These are phyloP conservation scores for Biston stratarius DNA, from an alignment of 2,888 invertebrate species.

Conservation along the genomic window DNA sequence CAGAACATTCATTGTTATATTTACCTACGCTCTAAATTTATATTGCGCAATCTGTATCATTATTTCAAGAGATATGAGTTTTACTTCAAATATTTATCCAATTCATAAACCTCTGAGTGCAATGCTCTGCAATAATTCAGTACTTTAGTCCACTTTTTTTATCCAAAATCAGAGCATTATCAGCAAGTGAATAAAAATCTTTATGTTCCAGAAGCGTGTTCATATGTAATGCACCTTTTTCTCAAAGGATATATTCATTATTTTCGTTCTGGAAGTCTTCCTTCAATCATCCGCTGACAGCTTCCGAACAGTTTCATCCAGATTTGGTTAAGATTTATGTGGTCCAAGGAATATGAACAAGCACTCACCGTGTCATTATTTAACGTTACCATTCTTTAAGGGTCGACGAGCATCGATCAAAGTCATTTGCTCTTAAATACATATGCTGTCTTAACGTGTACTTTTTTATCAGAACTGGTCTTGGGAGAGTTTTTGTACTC, in stretches of 20 bases:
- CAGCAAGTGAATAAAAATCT: constrained; percentile 14
- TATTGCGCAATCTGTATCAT: neutral
- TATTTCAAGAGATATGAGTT: neutral
- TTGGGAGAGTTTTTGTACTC: constrained; percentile 12
- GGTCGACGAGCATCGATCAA: constrained; percentile 55
- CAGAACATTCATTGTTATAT: constrained; percentile 1
- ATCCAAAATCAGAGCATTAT: constrained; percentile 18
- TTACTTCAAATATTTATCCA: neutral
- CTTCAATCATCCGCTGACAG: constrained; percentile 46
- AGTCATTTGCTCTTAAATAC: constrained; percentile 50
- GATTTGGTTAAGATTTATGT: constrained; percentile 45
- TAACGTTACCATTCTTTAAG: constrained; percentile 51
- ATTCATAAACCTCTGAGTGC: neutral
- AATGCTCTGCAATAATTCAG: neutral
- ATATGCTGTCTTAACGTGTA: constrained; percentile 34
- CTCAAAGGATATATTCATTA: constrained; percentile 34
- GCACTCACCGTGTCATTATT: constrained; percentile 53
- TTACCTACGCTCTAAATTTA: neutral
- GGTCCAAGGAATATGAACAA: constrained; percentile 41
- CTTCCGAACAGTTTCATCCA: constrained; percentile 47
- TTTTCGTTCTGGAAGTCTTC: constrained; percentile 40
- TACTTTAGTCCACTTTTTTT: neutral
- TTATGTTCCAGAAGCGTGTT: constrained; percentile 19
- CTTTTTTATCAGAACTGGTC: constrained; percentile 43
- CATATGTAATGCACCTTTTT: constrained; percentile 29